Conservation (phyloP, 2,888 invertebrate species). For the Napeogenes sylphis region DNA sequence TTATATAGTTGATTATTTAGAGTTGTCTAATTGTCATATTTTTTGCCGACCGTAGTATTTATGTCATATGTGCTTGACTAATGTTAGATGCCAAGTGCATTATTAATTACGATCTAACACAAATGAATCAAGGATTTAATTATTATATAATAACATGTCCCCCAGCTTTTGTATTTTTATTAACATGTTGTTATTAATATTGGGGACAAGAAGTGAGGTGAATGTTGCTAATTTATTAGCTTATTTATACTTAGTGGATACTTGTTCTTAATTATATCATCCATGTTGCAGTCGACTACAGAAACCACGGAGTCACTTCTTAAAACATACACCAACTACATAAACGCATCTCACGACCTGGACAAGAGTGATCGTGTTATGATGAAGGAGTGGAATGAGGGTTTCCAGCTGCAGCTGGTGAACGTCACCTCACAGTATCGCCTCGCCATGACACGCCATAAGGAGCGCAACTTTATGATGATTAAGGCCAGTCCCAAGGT, state of each 20-base stretch:
- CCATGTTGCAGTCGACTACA: slow-evolving; percentile 6
- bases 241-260: no score
- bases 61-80: slow-evolving; percentile 19
- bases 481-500: slow-evolving; percentile 29
- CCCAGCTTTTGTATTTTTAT: no score
- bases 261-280: neutral
- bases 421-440: slow-evolving; percentile 50
- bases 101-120: slow-evolving; percentile 6
- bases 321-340: slow-evolving; percentile 29
- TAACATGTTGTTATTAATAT: no score
- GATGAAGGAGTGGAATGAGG: slow-evolving; percentile 40
- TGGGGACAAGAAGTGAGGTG: no score
- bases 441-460: slow-evolving; percentile 49
- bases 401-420: slow-evolving; percentile 47
- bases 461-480: slow-evolving; percentile 44
- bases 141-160: no score
- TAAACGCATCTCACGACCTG: slow-evolving; percentile 37
- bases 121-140: no score
- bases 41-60: slow-evolving; percentile 29
- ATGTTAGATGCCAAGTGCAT: slow-evolving; percentile 11
- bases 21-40: no score
- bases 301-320: slow-evolving; percentile 25
- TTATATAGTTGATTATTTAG: neutral
- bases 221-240: no score
- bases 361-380: slow-evolving; percentile 40